phyloP scores from a whole-genome alignment of 2,888 invertebrate species.

The Xestia rhomboidea region DNA sequence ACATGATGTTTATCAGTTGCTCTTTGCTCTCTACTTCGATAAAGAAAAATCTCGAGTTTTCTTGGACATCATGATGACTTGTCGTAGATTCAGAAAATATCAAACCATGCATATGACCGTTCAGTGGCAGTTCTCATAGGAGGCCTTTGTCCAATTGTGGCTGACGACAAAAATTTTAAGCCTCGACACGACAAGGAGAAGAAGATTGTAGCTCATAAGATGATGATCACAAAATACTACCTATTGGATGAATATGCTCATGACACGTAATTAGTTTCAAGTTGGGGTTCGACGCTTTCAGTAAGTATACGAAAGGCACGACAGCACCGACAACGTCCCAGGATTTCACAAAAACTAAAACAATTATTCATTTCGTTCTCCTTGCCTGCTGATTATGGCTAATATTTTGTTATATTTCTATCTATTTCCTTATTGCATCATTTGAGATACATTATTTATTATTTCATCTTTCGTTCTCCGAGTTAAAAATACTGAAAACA shows the following conservation, averaged over 20 bases:
- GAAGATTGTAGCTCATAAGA: background rate
- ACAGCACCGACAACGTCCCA: background rate
- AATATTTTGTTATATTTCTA: background rate
- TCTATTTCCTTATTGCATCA: too few species aligned
- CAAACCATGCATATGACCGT: background rate
- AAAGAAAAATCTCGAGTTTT: background rate
- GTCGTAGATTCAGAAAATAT: background rate
- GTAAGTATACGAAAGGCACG: background rate
- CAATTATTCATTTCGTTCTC: background rate
- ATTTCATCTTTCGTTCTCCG: background rate
- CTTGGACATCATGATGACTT: background rate
- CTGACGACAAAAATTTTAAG: background rate
- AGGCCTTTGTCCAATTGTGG: background rate
- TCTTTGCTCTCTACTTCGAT: slow-evolving; percentile 1
- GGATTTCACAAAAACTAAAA: background rate
- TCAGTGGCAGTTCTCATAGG: background rate
- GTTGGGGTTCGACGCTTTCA: background rate
- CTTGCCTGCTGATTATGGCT: background rate
- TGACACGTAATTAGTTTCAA: background rate
- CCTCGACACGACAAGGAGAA: background rate
- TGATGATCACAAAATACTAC: background rate
- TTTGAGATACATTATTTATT: too few species aligned
- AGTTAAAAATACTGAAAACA: background rate
- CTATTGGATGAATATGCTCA: background rate
- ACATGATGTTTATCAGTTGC: slow-evolving; percentile 18